Conservation (phyloP, 2,888 invertebrate genomes). For the Drosophila histrio region DNA sequence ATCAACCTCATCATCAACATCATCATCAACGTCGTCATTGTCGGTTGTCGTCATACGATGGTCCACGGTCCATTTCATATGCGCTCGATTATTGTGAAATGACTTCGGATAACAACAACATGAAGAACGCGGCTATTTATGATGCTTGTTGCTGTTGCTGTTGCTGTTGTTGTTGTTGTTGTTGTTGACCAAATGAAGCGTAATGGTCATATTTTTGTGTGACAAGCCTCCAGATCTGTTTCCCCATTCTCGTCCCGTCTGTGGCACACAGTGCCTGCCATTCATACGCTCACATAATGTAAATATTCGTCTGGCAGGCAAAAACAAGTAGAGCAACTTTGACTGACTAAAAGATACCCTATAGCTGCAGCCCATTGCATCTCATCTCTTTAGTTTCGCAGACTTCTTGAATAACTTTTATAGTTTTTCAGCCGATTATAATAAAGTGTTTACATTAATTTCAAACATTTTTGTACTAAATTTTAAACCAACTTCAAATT, state of each 20-base stretch:
- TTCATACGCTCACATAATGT: constrained; percentile 21
- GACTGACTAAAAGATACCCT: neutral
- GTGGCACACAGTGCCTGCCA: constrained; percentile 15
- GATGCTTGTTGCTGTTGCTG: constrained; percentile 45
- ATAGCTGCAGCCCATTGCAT: too few species aligned
- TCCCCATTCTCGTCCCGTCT: neutral
- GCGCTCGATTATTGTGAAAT: constrained; percentile 69
- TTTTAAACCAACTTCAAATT: too few species aligned
- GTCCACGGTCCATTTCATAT: constrained; percentile 60
- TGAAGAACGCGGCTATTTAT: constrained; percentile 37
- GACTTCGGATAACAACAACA: constrained; percentile 52
- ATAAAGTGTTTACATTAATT: too few species aligned
- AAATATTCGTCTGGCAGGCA: constrained; percentile 34
- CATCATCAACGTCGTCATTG: neutral
- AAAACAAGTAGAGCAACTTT: neutral
- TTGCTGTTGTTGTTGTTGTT: constrained; percentile 43
- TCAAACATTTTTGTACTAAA: too few species aligned
- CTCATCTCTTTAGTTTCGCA: too few species aligned
- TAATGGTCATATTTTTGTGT: constrained; percentile 48
- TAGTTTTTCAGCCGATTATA: too few species aligned
- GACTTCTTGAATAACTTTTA: neutral
- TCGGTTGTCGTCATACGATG: constrained; percentile 24
- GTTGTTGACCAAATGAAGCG: constrained; percentile 59
- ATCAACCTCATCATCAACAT: neutral
- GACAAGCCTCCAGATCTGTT: constrained; percentile 15